Evolutionary conservation across 2,888 invertebrate species (phyloP), one percentile per base, ranked within the genome.

Genomic region (Microctonus brassicae): DNA sequence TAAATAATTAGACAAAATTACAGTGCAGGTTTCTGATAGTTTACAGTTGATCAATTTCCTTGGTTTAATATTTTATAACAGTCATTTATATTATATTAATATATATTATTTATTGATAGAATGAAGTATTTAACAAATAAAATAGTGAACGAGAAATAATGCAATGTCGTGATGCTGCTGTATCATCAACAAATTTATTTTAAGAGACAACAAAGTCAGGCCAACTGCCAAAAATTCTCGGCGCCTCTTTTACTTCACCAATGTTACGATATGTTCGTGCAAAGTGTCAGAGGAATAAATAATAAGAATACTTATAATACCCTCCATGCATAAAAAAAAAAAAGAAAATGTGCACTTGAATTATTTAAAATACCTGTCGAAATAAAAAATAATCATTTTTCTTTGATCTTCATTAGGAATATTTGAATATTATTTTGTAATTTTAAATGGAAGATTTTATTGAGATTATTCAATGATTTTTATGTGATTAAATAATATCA

Each of bases 121-220:
- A n/a, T n/a, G n/a, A n/a, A n/a, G n/a, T n/a, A n/a, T n/a, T n/a
- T 17, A 33, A 33, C 34, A 33, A 47, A 47, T 47, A 20, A 17
- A 10, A 29, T 17, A 9, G 20, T 13, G n/a, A 29, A 20, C 34
- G 13, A 33, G 33, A 55, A 22, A 65, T 36, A 55, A 34, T 65
- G 24, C 13, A n/a, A 53, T 55, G 65, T 65, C 52, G 34, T 55
- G 65, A 24, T 39, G 52, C 29, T 72, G 74, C 67, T 71, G 63
- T 74, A 73, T 75, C 74, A 76, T 75, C 76, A 77, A 74, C 75
- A 70, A 73, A 74, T 73, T 73, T 77, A 77, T 77, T 77, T 76
- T 75, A 69, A 76, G 77, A 74, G 67, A 33, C n/a, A 74, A 75
- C 64, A 67, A n/a, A 36, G 36, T 60, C 70, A 69, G 73, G 72